Base-by-base conservation (phyloP, 2,113 vertebrate genomes). In the Chunga burmeisteri region DNA sequence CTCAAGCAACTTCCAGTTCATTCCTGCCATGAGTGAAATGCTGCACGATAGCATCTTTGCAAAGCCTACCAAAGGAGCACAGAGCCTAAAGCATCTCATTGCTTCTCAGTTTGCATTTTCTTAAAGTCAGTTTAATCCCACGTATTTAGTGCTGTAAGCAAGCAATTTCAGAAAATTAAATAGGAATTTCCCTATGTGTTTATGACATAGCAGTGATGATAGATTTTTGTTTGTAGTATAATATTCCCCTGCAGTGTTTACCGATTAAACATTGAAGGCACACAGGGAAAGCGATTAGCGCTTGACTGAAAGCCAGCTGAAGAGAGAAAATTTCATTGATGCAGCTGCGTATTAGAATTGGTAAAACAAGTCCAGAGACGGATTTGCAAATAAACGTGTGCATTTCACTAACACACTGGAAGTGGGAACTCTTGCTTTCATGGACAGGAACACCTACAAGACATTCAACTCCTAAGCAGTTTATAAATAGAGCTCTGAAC, bases 141-240 rank as follows among this genome's bases (percentile, higher is more conserved):
- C 30, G 46, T 81, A 84, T 70, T 86, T 75, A 94, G 36, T 82
- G 91, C 91, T 90, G 70, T 62, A 94, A 97, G 95, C 84, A 91
- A 93, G 86, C 49, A 81, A 85, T 96, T 97, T 97, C 78, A 93
- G 80, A 94, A 94, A 94, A 97, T 97, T 92, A 97, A 96, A 89
- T 6, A 95, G 94, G 96, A 96, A 96, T 97, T 97, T 95, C 95
- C 93, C 94, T 66, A 7, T 56, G 78, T 93, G 94, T 95, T 96
- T 95, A 94, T 66, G 50, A 89, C 50, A 94, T 46, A 38, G 78
- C 70, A 91, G 56, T 10, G 30, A 85, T 1, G 59, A 93, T 80
- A 80, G 91, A 81, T 93, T 94, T 90, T 75, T 95, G 86, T 95
- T 97, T 95, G 86, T 38, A 93, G 84, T 95, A 91, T 96, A 97